Base-by-base conservation (phyloP, 2,888 invertebrate genomes). In the Laothoe populi region DNA sequence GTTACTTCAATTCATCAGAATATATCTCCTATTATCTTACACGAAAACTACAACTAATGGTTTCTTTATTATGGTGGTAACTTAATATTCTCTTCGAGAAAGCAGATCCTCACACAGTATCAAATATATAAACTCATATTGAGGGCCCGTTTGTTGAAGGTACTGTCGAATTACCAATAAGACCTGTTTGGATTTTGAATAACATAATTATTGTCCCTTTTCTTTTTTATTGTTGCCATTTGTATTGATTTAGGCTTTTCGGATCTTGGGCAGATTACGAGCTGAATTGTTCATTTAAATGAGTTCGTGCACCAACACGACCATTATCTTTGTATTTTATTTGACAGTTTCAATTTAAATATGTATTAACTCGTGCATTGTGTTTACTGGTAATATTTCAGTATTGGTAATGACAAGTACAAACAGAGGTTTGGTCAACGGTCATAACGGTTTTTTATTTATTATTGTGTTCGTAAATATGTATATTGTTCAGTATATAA, bases 61-160 rank as follows among this genome's bases (percentile, higher is more conserved):
- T 72, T 71, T 74, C 53, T 68, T 67, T 64, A 65, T 49, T 64
- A 61, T 67, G 74, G 62, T 61, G 79, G 78, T 78, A 78, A 73
- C 75, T 71, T 57, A 62, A 38, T 11, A 53, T 31, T 53, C 31
- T 53, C 8, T 31, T 19, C 11, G 31, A 53, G 53, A 53, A 58
- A 58, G 58, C 42, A 16, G 35, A 10, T 42, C 58, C 53, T 31
- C 53, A 53, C 53, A 53, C 53, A 53, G 35, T 31, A 16, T 10
- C 16, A 35, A 35, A 19, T 16, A 16, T 35, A 7, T 11, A 19
- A 19, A 11, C 19, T 11, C 19, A 19, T 53, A 31, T 11, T 35
- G 11, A 10, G 3, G 11, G 35, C 11, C 35, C 11, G 13, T 8
- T 19, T 49, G 49, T 31, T 35, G 35, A 53, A n/a, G n/a, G 19